Base-by-base conservation (phyloP, 2,888 invertebrate genomes). In the Cosmopolites sordidus region DNA sequence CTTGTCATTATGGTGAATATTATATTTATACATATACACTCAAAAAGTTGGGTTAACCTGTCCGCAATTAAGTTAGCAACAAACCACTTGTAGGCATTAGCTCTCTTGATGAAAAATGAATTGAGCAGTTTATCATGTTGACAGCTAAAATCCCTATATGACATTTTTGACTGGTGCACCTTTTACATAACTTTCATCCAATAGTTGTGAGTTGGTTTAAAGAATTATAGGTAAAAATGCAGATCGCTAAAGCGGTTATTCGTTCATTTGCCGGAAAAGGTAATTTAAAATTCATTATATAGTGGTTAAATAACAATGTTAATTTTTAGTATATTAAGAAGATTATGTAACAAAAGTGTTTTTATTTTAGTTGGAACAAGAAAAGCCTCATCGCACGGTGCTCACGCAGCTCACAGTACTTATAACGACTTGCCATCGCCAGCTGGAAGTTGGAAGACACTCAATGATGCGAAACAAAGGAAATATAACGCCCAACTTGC, bases 351-450 rank as follows among this genome's bases (percentile, higher is more conserved):
- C 4, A 12, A 33, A 33, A 3, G 3, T 4, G 12, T 6, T 33
- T 11, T 27, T 27, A 9, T 27, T 33, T 33, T 12, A 33, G 33
- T 33, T 12, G 33, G 33, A 9, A 12, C 12, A n/a, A 11, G 33
- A 33, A 11, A 33, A 6, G 33, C 33, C 12, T 22, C 22, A 5
- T 33, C 33, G 8, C 51, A 53, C 27, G 50, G 43, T 30, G 53
- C 55, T 40, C 9, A 29, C 14, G 49, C 16, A 16, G 41, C 51
- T 2, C 58, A 57, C 50, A 59, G 80, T 1, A 81, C 81, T 9
- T 83, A 89, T 83, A 84, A 89, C 64, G 90, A 91, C 69, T 72
- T 90, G 69, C 89, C 89, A 0, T 77, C 84, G 44, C 91, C 92
- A 1, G 75, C 78, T 52, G 91, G 91, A 49, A 84, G 85, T 16